A percentile compares a stretch with the other conserved stretches of the same genome.
phyloP scores from a whole-genome alignment of 2,113 vertebrate species.

The Stomatorhinus ivindoensis region DNA sequence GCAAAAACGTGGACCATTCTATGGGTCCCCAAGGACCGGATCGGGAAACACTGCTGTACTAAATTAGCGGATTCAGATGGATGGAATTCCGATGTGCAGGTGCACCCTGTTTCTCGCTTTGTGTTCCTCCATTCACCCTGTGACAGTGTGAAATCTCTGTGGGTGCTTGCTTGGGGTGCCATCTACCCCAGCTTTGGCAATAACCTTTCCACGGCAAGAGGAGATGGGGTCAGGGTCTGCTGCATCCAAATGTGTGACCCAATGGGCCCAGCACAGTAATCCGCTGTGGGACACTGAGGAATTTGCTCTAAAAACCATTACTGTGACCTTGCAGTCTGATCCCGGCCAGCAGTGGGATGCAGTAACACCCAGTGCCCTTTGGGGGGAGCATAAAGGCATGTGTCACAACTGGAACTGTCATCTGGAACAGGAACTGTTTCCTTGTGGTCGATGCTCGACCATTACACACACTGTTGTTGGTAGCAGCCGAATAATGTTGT shows the following conservation, averaged over 20 bases:
- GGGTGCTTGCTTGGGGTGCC: background rate
- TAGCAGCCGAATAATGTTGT: background rate
- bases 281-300: background rate
- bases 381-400: background rate
- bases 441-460: background rate
- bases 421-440: background rate
- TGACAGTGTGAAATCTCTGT: background rate
- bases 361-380: background rate
- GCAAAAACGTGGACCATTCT: background rate
- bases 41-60: background rate
- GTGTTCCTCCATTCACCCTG: background rate
- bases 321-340: background rate
- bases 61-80: background rate
- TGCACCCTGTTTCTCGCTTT: background rate
- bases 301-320: background rate
- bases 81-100: background rate
- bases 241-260: background rate
- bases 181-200: too few species aligned
- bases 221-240: too few species aligned
- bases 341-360: background rate
- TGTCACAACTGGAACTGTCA: background rate
- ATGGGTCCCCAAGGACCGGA: too few species aligned
- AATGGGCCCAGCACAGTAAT: background rate
- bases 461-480: constrained; percentile 7
- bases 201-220: background rate